Evolutionary conservation across 2,113 vertebrate genomes (phyloP).

Genomic region (Pandion haliaetus): DNA sequence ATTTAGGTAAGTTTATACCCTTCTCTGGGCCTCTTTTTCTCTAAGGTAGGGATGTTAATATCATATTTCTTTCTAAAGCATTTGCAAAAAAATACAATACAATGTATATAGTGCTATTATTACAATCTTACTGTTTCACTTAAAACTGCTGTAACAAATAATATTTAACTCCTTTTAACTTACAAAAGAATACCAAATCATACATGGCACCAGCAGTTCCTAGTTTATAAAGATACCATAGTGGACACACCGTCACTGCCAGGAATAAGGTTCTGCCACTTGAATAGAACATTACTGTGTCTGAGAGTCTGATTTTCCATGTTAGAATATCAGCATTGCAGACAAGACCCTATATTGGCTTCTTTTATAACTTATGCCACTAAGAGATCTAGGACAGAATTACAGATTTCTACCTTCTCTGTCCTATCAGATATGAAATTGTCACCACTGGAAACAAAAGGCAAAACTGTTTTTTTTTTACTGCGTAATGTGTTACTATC

Average conservation of each 20-base stretch:
- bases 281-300: background rate
- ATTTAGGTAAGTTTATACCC: background rate
- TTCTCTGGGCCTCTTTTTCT: background rate
- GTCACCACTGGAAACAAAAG: constrained; percentile 21
- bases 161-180: background rate
- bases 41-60: background rate
- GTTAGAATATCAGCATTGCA: background rate
- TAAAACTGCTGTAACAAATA: background rate
- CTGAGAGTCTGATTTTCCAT: background rate
- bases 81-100: background rate
- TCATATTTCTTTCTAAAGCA: background rate
- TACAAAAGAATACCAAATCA: background rate
- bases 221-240: background rate
- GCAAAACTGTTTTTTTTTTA: background rate
- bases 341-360: background rate
- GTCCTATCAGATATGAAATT: background rate
- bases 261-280: background rate
- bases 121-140: background rate
- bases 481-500: background rate
- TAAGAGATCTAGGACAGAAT: background rate
- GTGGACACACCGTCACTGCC: background rate
- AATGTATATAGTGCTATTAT: background rate
- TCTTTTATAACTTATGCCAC: background rate
- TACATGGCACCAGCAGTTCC: background rate
- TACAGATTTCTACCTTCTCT: background rate